Evolutionary conservation across 2,888 invertebrate species (phyloP).

Genomic region (Polyommatus iphigenia): DNA sequence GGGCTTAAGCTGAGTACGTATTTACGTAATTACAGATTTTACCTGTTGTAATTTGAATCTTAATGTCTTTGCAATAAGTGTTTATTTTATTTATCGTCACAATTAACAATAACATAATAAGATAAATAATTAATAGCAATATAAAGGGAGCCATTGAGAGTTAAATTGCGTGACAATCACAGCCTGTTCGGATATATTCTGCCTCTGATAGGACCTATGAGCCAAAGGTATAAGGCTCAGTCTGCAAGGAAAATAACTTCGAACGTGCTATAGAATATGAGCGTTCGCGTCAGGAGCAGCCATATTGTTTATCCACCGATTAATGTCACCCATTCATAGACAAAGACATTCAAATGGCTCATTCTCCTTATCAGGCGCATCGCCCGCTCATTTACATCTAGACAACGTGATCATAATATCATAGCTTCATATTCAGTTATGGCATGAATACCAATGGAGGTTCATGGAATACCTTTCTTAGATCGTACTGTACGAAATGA

Average conservation of each 20-base stretch:
- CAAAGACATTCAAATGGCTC: slow-evolving; percentile 5
- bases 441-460: neutral
- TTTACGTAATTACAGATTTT: neutral
- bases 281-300: neutral
- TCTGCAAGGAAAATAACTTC: neutral
- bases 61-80: neutral
- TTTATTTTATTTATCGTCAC: neutral
- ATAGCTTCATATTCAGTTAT: neutral
- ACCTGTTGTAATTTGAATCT: neutral
- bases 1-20: neutral
- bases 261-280: neutral
- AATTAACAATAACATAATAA: slow-evolving; percentile 4
- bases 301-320: slow-evolving; percentile 15
- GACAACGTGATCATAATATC: neutral
- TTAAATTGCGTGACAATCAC: neutral
- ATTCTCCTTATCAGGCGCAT: neutral
- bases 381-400: neutral
- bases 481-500: neutral
- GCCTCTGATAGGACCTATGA: neutral
- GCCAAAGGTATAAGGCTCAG: neutral
- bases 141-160: neutral
- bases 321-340: slow-evolving; percentile 15
- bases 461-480: neutral
- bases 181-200: neutral
- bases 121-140: neutral